These are phyloP conservation scores for Leptogaster cylindrica DNA, from an alignment of 2,888 invertebrate genomes.

Conservation along the genomic window DNA sequence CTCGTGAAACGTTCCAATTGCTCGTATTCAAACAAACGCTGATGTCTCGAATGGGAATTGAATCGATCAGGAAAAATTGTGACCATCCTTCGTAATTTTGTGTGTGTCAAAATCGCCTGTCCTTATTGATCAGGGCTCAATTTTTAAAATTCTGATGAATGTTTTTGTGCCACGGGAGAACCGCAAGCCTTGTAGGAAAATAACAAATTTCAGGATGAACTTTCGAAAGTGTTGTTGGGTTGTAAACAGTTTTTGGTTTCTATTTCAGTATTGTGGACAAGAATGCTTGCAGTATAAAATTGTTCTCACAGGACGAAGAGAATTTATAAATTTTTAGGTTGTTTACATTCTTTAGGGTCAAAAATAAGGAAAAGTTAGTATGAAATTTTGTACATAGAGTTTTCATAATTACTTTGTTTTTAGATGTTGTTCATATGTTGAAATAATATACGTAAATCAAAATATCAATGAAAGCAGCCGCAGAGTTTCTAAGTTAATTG, in stretches of 20 bases:
- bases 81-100: not conserved
- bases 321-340: too few species aligned
- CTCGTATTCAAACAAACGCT: constrained; percentile 30
- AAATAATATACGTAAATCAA: too few species aligned
- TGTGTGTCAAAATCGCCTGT: constrained; percentile 2
- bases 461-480: too few species aligned
- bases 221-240: not conserved
- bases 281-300: not conserved
- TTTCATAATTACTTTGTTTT: too few species aligned
- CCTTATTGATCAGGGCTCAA: constrained; percentile 18
- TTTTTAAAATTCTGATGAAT: constrained; percentile 24
- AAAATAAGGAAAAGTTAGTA: too few species aligned
- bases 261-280: not conserved
- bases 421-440: too few species aligned
- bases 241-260: constrained; percentile 17
- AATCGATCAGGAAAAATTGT: constrained; percentile 6
- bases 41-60: constrained; percentile 5
- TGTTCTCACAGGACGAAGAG: not conserved
- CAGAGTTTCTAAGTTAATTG: too few species aligned
- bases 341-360: too few species aligned
- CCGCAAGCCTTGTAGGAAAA: too few species aligned
- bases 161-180: not conserved
- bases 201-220: too few species aligned
- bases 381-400: too few species aligned
- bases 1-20: not conserved